Base-by-base conservation (phyloP, 2,888 invertebrate genomes). In the Sarcophaga rosellei region DNA sequence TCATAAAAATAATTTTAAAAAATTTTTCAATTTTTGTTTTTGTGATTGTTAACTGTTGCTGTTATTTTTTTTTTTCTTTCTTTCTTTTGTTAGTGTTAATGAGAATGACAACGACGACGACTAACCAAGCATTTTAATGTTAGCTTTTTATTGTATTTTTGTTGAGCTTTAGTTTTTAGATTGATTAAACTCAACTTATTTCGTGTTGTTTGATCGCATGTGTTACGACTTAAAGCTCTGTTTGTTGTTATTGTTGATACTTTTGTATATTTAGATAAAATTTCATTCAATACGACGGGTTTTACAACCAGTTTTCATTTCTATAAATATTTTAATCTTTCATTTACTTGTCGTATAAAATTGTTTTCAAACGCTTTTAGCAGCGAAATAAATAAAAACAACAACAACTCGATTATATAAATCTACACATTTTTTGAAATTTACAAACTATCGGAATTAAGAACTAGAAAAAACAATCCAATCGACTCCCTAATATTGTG, bases 251-350 rank as follows among this genome's bases (percentile, higher is more conserved):
- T 15, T 53, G 12, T 53, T 35, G 4, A 15, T 17, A 17, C n/a
- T 53, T 53, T 53, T 53, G 12, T 53, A 53, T 53, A 15, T 53
- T 53, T 17, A 17, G 53, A 15, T 53, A 15, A 15, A 53, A 53
- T 53, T 15, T 15, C 8, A 25, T 81, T 84, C 57, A 84, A 86
- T 86, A 84, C 84, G 84, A 84, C 70, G 81, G 83, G 81, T 74
- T 77, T 8, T 77, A 83, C 83, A 86, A 86, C 86, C 86, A 86
- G 86, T 86, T 86, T 86, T 78, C 17, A 23, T 66, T 66, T 53
- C 15, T 17, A 15, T 53, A 4, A 53, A 15, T 53, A 15, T 53
- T 81, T 81, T 86, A 23, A 78, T 84, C 70, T 75, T 11, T 69
- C 4, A 75, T 69, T n/a, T 66, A 12, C 20, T 66, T 44, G 10